A percentile compares a stretch with the other conserved stretches of the same genome.
phyloP scores from a whole-genome alignment of 2,797 vertebrate species.

The Gallinago nigripennis region DNA sequence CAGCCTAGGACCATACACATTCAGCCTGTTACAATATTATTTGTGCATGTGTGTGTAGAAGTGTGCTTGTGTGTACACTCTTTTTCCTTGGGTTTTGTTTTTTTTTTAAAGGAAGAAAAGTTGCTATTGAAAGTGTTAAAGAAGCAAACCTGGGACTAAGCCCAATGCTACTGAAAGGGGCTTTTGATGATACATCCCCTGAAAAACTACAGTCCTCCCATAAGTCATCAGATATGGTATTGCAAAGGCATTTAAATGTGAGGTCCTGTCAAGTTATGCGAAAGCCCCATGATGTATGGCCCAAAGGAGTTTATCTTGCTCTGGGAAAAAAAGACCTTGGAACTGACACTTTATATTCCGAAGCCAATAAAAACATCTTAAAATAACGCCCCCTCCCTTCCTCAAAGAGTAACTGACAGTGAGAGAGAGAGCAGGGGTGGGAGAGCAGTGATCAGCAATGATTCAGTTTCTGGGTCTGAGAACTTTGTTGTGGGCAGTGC shows the following conservation, averaged over 20 bases:
- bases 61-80: not conserved
- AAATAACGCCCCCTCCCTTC: constrained; percentile 86
- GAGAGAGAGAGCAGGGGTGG: constrained; percentile 73
- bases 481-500: constrained; percentile 82
- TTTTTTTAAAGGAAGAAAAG: constrained; percentile 5
- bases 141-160: constrained; percentile 65
- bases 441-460: constrained; percentile 75
- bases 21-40: not conserved
- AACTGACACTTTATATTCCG: constrained; percentile 86
- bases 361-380: constrained; percentile 96
- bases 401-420: constrained; percentile 74
- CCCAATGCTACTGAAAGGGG: constrained; percentile 77
- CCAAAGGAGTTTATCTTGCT: constrained; percentile 81
- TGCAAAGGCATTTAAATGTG: constrained; percentile 79
- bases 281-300: constrained; percentile 76
- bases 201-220: constrained; percentile 69
- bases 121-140: constrained; percentile 66
- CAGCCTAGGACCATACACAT: not conserved
- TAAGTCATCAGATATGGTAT: constrained; percentile 74
- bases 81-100: not conserved
- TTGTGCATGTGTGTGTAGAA: not conserved
- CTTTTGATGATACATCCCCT: constrained; percentile 72
- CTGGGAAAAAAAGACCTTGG: constrained; percentile 93
- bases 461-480: constrained; percentile 83
- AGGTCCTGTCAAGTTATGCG: constrained; percentile 75